A percentile compares a stretch with the other conserved stretches of the same genome.
phyloP scores from a whole-genome alignment of 2,797 vertebrate genomes.

The Gymnocypris eckloni region DNA sequence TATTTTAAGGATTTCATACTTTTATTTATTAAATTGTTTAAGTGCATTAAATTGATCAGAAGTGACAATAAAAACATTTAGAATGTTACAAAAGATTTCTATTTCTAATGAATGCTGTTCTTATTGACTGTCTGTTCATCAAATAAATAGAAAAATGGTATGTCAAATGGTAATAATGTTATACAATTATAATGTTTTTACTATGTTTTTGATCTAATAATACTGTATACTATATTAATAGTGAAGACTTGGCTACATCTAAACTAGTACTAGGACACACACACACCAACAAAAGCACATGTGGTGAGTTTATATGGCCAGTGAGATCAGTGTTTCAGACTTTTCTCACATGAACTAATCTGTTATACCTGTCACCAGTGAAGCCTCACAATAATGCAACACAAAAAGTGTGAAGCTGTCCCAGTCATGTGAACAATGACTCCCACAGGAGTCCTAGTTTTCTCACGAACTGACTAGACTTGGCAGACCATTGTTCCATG shows the following conservation, averaged over 20 bases:
- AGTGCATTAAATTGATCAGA: not conserved
- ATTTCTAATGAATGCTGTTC: not conserved
- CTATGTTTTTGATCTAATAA: not conserved
- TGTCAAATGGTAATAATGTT: not conserved
- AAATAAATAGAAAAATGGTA: not conserved
- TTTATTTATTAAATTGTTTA: not conserved
- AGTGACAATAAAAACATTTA: not conserved
- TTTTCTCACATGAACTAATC: slow-evolving; percentile 13
- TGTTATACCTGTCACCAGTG: not conserved
- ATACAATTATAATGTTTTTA: not conserved
- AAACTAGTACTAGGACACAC: not conserved
- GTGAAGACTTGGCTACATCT: not conserved
- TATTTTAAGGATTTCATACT: not conserved
- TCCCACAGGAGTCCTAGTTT: slow-evolving; percentile 20
- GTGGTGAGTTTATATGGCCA: not conserved
- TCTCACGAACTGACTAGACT: slow-evolving; percentile 27
- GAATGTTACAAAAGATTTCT: not conserved
- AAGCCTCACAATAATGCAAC: slow-evolving; percentile 20
- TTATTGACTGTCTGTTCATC: not conserved
- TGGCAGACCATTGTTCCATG: slow-evolving; percentile 21
- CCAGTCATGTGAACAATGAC: slow-evolving; percentile 18
- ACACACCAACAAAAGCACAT: not conserved
- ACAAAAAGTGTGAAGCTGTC: not conserved
- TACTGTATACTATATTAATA: not conserved
- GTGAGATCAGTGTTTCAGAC: not conserved